These are phyloP conservation scores for Drosophila arizonae DNA, from an alignment of 1,140 invertebrate genomes.

Conservation along the genomic window DNA sequence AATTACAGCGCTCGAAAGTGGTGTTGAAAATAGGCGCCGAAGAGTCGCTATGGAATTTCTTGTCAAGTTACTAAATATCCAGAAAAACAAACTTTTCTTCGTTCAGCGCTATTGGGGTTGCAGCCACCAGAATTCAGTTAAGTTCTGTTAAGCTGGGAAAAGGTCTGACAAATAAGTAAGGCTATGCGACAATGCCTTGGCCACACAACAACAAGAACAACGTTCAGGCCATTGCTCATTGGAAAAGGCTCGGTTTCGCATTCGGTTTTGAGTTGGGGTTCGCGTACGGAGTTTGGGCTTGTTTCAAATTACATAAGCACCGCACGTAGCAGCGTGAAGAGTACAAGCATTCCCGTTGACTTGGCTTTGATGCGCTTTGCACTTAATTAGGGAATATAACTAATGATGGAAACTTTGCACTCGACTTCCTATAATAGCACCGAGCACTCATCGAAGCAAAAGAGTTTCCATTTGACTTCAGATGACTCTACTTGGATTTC, in stretches of 20 bases:
- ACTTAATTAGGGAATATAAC: constrained; percentile 51
- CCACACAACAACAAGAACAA: not conserved
- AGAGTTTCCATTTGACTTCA: constrained; percentile 18
- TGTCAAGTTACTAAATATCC: constrained; percentile 12
- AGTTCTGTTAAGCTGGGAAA: constrained; percentile 22
- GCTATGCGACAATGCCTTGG: constrained; percentile 28
- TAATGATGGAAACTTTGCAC: constrained; percentile 48
- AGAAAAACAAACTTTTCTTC: not conserved
- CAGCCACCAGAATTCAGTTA: not conserved
- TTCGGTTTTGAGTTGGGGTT: not conserved
- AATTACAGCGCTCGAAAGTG: not conserved
- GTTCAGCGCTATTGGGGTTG: not conserved
- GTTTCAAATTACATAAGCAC: constrained; percentile 31
- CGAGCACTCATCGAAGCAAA: constrained; percentile 22
- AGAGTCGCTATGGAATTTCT: not conserved
- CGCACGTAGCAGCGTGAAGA: constrained; percentile 20
- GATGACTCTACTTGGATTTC: too few species aligned
- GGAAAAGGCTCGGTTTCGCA: not conserved
- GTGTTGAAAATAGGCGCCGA: not conserved
- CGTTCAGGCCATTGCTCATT: not conserved
- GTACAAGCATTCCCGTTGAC: constrained; percentile 28
- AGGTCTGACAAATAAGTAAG: constrained; percentile 36
- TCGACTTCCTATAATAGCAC: not conserved
- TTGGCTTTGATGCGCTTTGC: constrained; percentile 49
- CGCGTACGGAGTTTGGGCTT: not conserved